Evolutionary conservation across 2,888 invertebrate genomes (phyloP).

Genomic region (Phragmatobia fuliginosa): DNA sequence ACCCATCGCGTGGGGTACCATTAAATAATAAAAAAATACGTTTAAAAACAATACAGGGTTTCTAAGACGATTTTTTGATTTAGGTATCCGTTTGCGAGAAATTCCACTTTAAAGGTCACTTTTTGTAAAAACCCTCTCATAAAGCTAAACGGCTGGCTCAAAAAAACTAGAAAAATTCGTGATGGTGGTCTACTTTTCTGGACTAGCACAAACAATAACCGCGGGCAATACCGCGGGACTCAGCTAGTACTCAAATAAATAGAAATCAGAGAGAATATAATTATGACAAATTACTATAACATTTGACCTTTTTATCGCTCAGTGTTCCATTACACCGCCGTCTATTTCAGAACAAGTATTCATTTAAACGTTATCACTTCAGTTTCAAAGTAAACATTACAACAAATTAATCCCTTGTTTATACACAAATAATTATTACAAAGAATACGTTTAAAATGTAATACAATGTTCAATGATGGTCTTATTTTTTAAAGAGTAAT

Average conservation of each 20-base stretch:
- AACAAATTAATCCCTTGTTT: slow-evolving; percentile 38
- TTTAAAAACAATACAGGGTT: no score
- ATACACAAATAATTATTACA: slow-evolving; percentile 8
- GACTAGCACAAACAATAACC: no score
- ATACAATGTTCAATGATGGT: slow-evolving; percentile 37
- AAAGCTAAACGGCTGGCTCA: no score
- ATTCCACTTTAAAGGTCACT: no score
- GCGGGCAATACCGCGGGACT: no score
- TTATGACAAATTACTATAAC: slow-evolving; percentile 7
- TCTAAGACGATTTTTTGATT: no score
- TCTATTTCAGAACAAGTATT: slow-evolving; percentile 7
- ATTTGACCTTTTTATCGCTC: slow-evolving; percentile 1
- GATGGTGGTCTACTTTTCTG: no score
- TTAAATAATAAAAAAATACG: no score
- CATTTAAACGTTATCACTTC: slow-evolving; percentile 25
- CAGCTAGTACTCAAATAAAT: neutral
- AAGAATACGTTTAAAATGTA: slow-evolving; percentile 31
- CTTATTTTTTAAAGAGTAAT: neutral
- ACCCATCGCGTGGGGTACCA: no score
- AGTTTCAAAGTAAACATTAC: slow-evolving; percentile 29
- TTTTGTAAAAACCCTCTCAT: no score
- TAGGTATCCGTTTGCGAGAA: no score
- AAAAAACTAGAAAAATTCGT: no score
- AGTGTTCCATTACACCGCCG: neutral
- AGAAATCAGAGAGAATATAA: slow-evolving; percentile 1